These are phyloP conservation scores for Platyrinchus mystaceus DNA, from an alignment of 2,797 vertebrate genomes.

Conservation along the genomic window DNA sequence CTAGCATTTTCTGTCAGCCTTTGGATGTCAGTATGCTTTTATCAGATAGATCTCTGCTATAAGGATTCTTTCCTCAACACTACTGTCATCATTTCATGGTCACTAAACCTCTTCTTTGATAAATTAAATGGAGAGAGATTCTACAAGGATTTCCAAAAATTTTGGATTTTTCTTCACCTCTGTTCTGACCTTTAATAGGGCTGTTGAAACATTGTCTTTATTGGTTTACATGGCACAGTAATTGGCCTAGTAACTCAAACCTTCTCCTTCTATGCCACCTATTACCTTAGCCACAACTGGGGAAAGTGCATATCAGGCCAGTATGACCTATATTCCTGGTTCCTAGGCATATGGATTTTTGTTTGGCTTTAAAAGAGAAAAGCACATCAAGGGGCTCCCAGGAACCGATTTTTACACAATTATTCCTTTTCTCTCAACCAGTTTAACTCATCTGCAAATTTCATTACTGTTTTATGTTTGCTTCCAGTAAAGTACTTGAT, in stretches of 20 bases:
- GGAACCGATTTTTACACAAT: background rate
- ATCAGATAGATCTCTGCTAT: background rate
- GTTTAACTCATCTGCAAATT: background rate
- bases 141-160: background rate
- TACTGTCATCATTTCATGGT: background rate
- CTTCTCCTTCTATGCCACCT: background rate
- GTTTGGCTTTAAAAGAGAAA: background rate
- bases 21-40: background rate
- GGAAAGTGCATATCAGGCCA: background rate
- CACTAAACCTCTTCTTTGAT: background rate
- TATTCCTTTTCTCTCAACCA: background rate
- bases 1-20: background rate
- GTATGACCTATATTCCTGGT: background rate
- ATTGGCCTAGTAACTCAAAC: background rate
- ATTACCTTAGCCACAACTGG: background rate
- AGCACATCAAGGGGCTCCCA: background rate
- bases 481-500: background rate
- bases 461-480: background rate
- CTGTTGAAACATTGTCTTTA: background rate
- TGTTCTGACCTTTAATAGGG: background rate
- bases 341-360: background rate
- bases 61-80: background rate
- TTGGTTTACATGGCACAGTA: background rate
- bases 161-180: background rate
- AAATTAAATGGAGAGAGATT: background rate